A percentile compares a stretch with the other conserved stretches of the same genome.
Evolutionary conservation across 2,113 vertebrate genomes (phyloP).

Genomic region (Lonchura striata): DNA sequence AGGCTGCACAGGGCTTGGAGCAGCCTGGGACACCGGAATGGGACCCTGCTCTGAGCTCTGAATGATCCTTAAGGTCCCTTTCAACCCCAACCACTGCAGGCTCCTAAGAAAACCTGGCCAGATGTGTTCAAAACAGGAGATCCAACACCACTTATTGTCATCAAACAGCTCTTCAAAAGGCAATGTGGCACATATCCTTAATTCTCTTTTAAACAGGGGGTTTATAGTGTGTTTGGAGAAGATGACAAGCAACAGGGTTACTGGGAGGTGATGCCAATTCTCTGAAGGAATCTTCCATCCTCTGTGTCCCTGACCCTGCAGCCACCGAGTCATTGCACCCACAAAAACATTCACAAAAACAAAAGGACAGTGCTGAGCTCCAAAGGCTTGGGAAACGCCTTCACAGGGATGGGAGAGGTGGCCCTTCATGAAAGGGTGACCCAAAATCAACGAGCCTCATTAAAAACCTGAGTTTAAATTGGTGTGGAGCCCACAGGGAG

Average conservation of each 20-base stretch:
- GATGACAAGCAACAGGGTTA: background rate
- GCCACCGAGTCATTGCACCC: background rate
- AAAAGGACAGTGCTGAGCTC: background rate
- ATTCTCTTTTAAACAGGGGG: background rate
- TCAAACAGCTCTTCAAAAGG: background rate
- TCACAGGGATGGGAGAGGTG: background rate
- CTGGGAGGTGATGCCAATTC: background rate
- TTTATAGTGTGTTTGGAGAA: background rate
- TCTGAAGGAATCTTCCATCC: background rate
- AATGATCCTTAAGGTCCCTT: background rate
- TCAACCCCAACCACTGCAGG: background rate
- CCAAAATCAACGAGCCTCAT: background rate
- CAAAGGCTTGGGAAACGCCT: background rate
- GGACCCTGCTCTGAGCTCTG: background rate
- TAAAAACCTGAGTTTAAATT: background rate
- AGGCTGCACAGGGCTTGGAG: background rate
- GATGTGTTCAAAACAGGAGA: background rate
- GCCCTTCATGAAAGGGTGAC: background rate
- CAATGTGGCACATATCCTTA: background rate
- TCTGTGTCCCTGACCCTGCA: background rate
- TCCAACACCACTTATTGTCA: background rate
- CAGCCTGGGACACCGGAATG: background rate
- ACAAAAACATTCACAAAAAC: background rate
- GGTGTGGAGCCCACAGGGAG: accelerated
- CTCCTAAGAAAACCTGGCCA: background rate